Evolutionary conservation across 2,113 vertebrate genomes (phyloP), one percentile per base, ranked within the genome.

Genomic region (Semnornis frantzii): DNA sequence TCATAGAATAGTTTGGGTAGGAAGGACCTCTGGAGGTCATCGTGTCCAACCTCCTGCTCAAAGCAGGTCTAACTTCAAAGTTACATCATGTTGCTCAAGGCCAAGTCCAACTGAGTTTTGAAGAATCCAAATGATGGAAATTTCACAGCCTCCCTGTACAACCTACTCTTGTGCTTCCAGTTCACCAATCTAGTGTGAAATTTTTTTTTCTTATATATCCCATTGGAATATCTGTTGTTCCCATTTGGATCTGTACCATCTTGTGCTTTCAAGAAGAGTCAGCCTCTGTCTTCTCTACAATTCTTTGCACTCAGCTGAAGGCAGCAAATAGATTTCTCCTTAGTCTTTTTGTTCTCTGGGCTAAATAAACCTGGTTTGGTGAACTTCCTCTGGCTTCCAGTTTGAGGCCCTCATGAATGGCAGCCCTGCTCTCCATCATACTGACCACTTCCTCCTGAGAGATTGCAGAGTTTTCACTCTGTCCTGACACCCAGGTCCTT

Each of bases 11-110:
- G 64, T 94, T 88, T 82, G 76, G 54, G 34, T 87, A 85, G 91
- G 88, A 93, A 92, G 80, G 85, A 90, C 91, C 92, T 95, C 85
- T 94, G 94, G 92, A 95, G 78, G 85, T 93, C 76, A 85, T 59
- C 4, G 6, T 42, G 42, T 74, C 94, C 85, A 80, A 21, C 82
- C 92, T 94, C 64, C 72, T 80, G 57, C 88, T 95, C 82, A 84
- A 71, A 94, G 94, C 78, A 82, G 71, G 71, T 90, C 95, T 87
- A 39, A 91, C 85, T 87, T 94, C 88, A 91, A 85, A 94, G 60
- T 76, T n/a, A 37, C 69, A n/a, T 93, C 85, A 18, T 23, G 63
- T 85, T 93, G 79, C 68, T 96, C 34, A 70, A 27, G 85, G 85
- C 92, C 82, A 82, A 65, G 82, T 87, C 85, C 82, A 87, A 27